Evolutionary conservation across 2,113 vertebrate genomes (phyloP).

Genomic region (Seriola rivoliana): DNA sequence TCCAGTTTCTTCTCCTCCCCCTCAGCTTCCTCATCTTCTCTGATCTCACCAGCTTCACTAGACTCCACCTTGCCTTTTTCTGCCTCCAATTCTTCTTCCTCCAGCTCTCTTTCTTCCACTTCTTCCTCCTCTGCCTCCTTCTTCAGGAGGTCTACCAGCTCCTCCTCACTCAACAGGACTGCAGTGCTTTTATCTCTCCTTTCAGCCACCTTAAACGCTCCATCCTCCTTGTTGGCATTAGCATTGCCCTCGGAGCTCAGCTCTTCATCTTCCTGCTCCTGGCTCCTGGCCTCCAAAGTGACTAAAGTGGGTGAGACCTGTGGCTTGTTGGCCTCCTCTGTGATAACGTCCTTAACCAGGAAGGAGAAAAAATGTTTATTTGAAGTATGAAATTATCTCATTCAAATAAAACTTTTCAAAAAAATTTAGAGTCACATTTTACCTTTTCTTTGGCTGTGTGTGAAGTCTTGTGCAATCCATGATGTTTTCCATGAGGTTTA

Average conservation of each 20-base stretch:
- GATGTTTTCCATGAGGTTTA: constrained; percentile 75
- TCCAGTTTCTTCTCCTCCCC: constrained; percentile 16
- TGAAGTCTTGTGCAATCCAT: constrained; percentile 55
- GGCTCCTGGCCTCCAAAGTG: constrained; percentile 72
- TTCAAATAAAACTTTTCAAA: neutral
- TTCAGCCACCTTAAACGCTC: constrained; percentile 32
- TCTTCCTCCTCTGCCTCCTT: constrained; percentile 72
- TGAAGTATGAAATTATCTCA: neutral
- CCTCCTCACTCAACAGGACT: constrained; percentile 80
- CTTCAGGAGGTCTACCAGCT: constrained; percentile 73
- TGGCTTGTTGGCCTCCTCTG: constrained; percentile 64
- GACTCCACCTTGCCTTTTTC: constrained; percentile 22
- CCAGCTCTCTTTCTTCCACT: constrained; percentile 41
- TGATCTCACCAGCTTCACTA: neutral
- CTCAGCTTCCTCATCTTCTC: constrained; percentile 19
- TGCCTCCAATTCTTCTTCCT: constrained; percentile 36
- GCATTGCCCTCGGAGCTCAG: constrained; percentile 61
- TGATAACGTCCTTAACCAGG: constrained; percentile 56
- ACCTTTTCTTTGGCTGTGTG: constrained; percentile 76
- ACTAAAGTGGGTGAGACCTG: constrained; percentile 72
- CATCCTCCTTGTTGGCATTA: constrained; percentile 42
- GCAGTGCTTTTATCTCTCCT: constrained; percentile 57
- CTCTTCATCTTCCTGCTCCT: constrained; percentile 75
- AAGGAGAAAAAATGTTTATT: neutral
- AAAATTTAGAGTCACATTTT: neutral